These are phyloP conservation scores for Ctenoplectra terminalis DNA, from an alignment of 1,140 invertebrate species.

Conservation along the genomic window DNA sequence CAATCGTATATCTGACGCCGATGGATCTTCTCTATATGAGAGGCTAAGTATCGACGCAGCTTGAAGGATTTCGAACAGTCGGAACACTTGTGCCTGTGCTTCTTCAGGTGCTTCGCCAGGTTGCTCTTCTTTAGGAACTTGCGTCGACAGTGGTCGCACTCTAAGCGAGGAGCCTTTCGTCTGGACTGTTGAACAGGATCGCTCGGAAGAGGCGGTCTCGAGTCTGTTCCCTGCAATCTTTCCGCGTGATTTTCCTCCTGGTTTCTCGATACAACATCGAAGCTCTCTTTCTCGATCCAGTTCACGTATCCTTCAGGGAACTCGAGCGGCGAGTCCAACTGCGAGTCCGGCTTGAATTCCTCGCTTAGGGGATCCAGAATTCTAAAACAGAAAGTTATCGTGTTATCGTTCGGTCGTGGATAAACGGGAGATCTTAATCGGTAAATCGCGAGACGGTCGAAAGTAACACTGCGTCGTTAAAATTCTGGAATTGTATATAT, in stretches of 20 bases:
- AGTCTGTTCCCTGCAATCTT: background rate
- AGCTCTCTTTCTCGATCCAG: conserved; percentile 33
- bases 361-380: conserved; percentile 56
- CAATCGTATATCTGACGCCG: conserved; percentile 61
- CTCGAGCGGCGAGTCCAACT: background rate
- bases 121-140: conserved; percentile 82
- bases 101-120: conserved; percentile 78
- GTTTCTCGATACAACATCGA: background rate
- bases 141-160: conserved; percentile 59
- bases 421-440: background rate
- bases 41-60: conserved; percentile 54
- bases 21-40: conserved; percentile 79
- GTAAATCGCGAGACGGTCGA: background rate
- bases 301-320: background rate
- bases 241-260: background rate
- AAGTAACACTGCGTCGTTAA: too few species aligned
- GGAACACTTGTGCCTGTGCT: conserved; percentile 71
- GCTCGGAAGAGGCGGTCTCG: too few species aligned
- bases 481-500: background rate
- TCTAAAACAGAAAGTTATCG: conserved; percentile 65
- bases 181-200: background rate
- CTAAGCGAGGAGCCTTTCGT: conserved; percentile 19
- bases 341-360: conserved; percentile 29
- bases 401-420: conserved; percentile 29
- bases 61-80: conserved; percentile 69